Base-by-base conservation (phyloP, 2,797 vertebrate species). In the Parotocinclus haroldoi region DNA sequence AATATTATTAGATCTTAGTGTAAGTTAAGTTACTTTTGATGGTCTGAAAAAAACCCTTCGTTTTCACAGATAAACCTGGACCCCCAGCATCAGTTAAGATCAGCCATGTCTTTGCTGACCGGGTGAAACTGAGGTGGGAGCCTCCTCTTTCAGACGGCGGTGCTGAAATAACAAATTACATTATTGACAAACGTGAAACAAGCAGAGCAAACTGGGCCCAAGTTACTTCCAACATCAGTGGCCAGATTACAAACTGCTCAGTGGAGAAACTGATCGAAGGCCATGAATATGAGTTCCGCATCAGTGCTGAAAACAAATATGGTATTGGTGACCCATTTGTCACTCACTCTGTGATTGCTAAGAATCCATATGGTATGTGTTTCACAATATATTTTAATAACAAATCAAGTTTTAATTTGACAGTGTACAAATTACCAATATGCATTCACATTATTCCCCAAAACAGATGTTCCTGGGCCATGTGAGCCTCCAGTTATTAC, bases 191-290 rank as follows among this genome's bases (percentile, higher is more conserved):
- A 78, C 94, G 95, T 66, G 97, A 99, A 88, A 99, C 97, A 39
- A 98, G 96, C 87, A 91, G 97, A 76, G 91, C 96, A 67, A 99
- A 99, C 83, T 99, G 96, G 96, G 96, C 97, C 0, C 92, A 96
- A 75, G 95, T 99, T 69, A 92, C 89, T 62, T 82, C 97, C 51
- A 98, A 93, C 45, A 83, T 98, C 70, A 81, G 82, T 7, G 90
- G 91, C 42, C 93, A 94, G 62, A 78, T 88, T 80, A 98, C 96
- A 3, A 93, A 94, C 81, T 95, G 93, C 81, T 92, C 87, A 0
- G 94, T 99, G 68, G 95, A 99, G 74, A 98, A 93, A 81, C 87
- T 99, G 38, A 98, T 99, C 62, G 96, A 99, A 78, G 95, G 95
- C 56, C 97, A 99, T 10, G 97, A 99, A 74, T 99, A 99, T 76